Percentiles rank a stretch among this genome's conserved stretches.
Evolutionary conservation across 92 coral and sea anemone genomes (phyloP).

Genomic region (Epizoanthus rinbou): DNA sequence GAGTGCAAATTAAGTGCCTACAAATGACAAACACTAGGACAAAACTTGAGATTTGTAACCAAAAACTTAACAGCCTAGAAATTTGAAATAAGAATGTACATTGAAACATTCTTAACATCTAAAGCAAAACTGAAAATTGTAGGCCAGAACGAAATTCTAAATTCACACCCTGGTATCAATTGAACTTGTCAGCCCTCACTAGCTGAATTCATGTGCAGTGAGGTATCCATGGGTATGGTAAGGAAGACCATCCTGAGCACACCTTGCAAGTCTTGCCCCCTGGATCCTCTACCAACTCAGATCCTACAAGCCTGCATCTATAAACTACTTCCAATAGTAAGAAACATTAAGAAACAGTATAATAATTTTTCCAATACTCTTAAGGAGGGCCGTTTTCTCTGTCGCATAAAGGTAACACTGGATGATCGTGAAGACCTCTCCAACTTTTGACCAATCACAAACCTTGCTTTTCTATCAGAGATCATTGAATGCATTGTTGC

Average conservation of each 20-base stretch:
- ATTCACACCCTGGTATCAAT: too few relatives aligned
- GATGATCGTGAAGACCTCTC: conserved; percentile 1
- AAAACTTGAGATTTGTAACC: too few relatives aligned
- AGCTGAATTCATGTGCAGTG: background rate
- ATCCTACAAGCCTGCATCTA: conserved; percentile 16
- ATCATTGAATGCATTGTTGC: too few relatives aligned
- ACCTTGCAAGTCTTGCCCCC: conserved; percentile 37
- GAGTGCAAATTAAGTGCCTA: too few relatives aligned
- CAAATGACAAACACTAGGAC: too few relatives aligned
- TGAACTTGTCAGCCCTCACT: conserved; percentile 8
- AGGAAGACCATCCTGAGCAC: conserved; percentile 8
- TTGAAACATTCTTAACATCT: too few relatives aligned
- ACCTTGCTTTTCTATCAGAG: too few relatives aligned
- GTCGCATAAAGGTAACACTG: background rate
- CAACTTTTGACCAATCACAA: conserved; percentile 20
- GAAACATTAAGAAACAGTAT: background rate
- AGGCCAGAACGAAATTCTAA: too few relatives aligned
- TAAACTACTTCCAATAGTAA: background rate
- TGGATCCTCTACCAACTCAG: conserved; percentile 25
- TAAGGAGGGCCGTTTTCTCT: conserved; percentile 9
- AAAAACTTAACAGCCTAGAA: too few relatives aligned
- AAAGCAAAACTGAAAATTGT: too few relatives aligned
- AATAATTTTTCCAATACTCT: background rate
- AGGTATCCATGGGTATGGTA: conserved; percentile 21
- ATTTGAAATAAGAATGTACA: too few relatives aligned